Evolutionary conservation across 2,113 vertebrate genomes (phyloP).

Genomic region (Perca schrenkii): DNA sequence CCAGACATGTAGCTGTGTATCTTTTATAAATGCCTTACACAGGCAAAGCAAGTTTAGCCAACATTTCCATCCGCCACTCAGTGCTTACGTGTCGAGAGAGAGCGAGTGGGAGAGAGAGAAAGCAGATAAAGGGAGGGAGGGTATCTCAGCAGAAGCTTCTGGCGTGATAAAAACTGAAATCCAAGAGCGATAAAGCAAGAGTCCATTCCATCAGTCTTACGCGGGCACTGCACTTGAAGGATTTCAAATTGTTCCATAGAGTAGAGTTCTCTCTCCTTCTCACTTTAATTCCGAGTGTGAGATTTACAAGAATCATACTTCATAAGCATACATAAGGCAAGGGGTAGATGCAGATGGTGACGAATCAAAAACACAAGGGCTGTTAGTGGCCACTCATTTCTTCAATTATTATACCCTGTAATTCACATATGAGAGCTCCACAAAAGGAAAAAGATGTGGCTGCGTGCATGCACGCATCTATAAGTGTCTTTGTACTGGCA

Average conservation of each 20-base stretch:
- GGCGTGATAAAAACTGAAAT: constrained; percentile 54
- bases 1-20: constrained; percentile 69
- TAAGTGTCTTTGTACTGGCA: constrained; percentile 7
- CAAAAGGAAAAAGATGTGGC: not conserved
- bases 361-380: constrained; percentile 52
- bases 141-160: constrained; percentile 28
- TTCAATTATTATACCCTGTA: constrained; percentile 6
- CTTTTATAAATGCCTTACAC: constrained; percentile 76
- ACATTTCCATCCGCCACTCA: constrained; percentile 29
- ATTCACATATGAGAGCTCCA: constrained; percentile 7
- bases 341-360: constrained; percentile 50
- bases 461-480: not conserved
- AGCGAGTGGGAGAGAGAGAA: not conserved
- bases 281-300: constrained; percentile 44
- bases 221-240: constrained; percentile 29
- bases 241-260: constrained; percentile 47
- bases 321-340: constrained; percentile 47
- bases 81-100: not conserved
- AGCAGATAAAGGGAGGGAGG: not conserved
- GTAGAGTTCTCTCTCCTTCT: constrained; percentile 23
- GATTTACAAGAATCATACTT: constrained; percentile 38
- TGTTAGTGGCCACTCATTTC: constrained; percentile 49
- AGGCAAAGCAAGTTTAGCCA: constrained; percentile 56
- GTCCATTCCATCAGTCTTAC: constrained; percentile 31
- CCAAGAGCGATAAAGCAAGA: constrained; percentile 28